A percentile compares a stretch with the other conserved stretches of the same genome.
Evolutionary conservation across 2,888 invertebrate genomes (phyloP).

Genomic region (Archips crataeganus): DNA sequence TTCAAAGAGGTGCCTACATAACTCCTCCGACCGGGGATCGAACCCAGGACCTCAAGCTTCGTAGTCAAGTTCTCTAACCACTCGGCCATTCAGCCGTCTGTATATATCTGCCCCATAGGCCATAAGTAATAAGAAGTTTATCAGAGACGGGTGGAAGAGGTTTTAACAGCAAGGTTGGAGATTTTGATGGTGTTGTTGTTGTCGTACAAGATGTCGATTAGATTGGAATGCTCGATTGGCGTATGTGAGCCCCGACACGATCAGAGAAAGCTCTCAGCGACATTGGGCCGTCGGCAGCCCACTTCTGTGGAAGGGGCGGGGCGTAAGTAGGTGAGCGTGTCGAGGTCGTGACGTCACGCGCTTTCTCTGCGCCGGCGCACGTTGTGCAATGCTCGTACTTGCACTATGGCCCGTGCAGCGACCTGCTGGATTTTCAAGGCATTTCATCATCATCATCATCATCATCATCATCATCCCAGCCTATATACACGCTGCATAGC

Average conservation of each 20-base stretch:
- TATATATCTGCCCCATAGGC: too few relatives aligned
- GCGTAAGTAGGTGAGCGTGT: conserved; percentile 84
- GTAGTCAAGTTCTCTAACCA: too few relatives aligned
- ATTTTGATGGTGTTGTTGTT: neutral
- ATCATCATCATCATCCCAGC: too few relatives aligned
- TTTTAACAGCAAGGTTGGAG: neutral
- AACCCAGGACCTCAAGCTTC: too few relatives aligned
- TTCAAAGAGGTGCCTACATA: too few relatives aligned
- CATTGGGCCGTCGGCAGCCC: conserved; percentile 63
- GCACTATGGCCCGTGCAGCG: conserved; percentile 46
- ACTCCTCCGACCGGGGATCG: too few relatives aligned
- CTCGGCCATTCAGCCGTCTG: too few relatives aligned
- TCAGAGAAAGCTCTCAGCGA: conserved; percentile 59
- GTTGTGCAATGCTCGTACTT: conserved; percentile 70
- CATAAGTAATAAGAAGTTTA: too few relatives aligned
- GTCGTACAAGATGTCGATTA: neutral
- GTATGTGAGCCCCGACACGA: conserved; percentile 45
- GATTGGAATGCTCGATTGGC: conserved; percentile 30
- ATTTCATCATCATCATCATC: neutral
- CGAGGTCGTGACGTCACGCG: conserved; percentile 85
- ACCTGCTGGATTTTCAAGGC: conserved; percentile 14
- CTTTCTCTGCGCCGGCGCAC: conserved; percentile 80
- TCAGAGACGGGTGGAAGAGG: too few relatives aligned
- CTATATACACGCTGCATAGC: too few relatives aligned
- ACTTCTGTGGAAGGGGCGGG: conserved; percentile 49